Evolutionary conservation across 2,888 invertebrate species (phyloP).

Genomic region (Chydorus sphaericus): DNA sequence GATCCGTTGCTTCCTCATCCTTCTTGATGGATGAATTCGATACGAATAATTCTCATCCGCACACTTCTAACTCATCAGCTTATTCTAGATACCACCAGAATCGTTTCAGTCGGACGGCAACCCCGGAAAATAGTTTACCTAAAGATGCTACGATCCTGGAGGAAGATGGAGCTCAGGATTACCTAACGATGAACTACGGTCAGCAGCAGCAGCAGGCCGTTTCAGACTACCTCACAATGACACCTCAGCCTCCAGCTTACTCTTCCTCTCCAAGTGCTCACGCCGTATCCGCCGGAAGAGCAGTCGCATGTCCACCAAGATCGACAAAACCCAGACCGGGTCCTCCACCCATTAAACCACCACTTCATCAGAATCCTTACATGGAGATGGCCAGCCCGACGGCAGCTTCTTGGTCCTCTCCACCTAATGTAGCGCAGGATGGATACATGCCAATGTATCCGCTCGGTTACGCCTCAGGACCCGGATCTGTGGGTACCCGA

Average conservation of each 20-base stretch:
- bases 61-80: background rate
- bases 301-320: background rate
- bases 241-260: background rate
- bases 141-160: conserved; percentile 45
- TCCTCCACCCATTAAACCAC: conserved; percentile 16
- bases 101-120: conserved; percentile 6
- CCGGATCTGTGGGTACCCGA: conserved; percentile 19
- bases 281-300: conserved; percentile 15
- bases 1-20: conserved; percentile 50
- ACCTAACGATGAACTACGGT: conserved; percentile 22
- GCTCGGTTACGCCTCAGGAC: conserved; percentile 20
- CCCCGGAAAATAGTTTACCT: conserved; percentile 17
- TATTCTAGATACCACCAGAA: background rate
- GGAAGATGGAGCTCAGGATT: conserved; percentile 42
- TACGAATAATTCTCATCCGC: conserved; percentile 17
- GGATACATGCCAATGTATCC: conserved; percentile 42
- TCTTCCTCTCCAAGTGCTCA: conserved; percentile 11
- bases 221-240: conserved; percentile 15
- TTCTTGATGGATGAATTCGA: conserved; percentile 48
- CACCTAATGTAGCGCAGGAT: conserved; percentile 27
- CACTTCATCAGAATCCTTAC: conserved; percentile 25
- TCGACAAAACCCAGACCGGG: conserved; percentile 15
- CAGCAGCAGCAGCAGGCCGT: background rate
- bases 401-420: conserved; percentile 22
- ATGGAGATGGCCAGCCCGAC: conserved; percentile 38